These are phyloP conservation scores for Plectus sambesii DNA, from an alignment of 1,140 invertebrate species.

Conservation along the genomic window DNA sequence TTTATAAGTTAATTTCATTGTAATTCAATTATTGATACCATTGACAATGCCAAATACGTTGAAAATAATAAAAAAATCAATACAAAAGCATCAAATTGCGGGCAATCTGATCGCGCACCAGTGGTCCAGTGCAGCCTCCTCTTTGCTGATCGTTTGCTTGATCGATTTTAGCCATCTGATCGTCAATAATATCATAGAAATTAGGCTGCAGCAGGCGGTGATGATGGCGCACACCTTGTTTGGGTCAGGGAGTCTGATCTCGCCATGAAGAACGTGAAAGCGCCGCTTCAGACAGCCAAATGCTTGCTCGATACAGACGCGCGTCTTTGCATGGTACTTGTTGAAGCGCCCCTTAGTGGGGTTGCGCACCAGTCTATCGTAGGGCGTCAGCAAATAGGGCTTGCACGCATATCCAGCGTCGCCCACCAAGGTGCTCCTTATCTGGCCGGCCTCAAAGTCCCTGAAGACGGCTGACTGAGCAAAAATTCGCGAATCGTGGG, in stretches of 20 bases:
- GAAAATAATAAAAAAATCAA: too few species aligned
- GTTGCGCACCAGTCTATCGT: background rate
- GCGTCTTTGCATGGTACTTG: background rate
- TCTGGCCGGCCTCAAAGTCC: background rate
- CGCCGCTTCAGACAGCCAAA: background rate
- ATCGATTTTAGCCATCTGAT: too few species aligned
- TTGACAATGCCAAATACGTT: too few species aligned
- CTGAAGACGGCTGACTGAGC: background rate
- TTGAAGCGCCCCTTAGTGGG: background rate
- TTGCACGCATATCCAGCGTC: background rate
- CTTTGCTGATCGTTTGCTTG: too few species aligned
- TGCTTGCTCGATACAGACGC: background rate
- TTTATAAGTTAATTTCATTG: too few species aligned
- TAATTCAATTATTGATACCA: too few species aligned
- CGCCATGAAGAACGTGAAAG: background rate
- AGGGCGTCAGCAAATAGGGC: background rate
- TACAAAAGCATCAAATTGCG: too few species aligned
- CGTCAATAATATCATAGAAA: background rate
- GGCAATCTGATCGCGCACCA: too few species aligned
- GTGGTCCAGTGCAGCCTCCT: too few species aligned
- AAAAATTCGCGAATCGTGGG: background rate
- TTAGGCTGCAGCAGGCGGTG: background rate
- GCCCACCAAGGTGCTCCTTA: background rate
- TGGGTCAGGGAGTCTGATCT: background rate
- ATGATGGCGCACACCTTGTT: background rate